phyloP scores from a whole-genome alignment of 2,888 invertebrate species.

The Oscheius myriophilus region DNA sequence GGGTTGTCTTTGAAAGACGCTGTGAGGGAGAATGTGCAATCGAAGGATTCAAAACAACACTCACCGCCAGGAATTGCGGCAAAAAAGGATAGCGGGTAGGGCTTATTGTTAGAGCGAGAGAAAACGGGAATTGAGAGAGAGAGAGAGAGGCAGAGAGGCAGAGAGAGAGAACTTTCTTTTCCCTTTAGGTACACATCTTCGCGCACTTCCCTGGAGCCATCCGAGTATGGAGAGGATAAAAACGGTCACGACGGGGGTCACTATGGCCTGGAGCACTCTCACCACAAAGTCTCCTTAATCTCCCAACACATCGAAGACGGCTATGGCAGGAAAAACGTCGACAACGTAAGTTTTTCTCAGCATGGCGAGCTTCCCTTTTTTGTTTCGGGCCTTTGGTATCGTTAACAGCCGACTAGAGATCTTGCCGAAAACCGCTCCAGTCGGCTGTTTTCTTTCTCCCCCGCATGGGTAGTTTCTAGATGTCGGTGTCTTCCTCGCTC shows the following conservation, averaged over 20 bases:
- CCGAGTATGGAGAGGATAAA: constrained; percentile 65
- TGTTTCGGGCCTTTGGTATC: background rate
- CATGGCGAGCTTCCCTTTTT: background rate
- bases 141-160: background rate
- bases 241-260: constrained; percentile 35
- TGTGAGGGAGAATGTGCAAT: constrained; percentile 66
- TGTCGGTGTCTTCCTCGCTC: constrained; percentile 60
- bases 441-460: background rate
- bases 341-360: constrained; percentile 46
- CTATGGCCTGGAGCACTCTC: constrained; percentile 44
- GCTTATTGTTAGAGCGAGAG: constrained; percentile 4
- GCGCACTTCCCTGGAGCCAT: constrained; percentile 69
- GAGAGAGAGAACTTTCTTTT: no score
- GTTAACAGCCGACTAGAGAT: background rate
- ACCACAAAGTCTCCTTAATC: constrained; percentile 65
- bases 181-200: constrained; percentile 71
- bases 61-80: constrained; percentile 64
- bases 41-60: constrained; percentile 51
- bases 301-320: constrained; percentile 69
- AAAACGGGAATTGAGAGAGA: constrained; percentile 9
- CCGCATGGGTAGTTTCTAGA: constrained; percentile 42
- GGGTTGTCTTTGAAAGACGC: constrained; percentile 69
- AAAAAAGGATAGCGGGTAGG: constrained; percentile 69
- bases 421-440: background rate
- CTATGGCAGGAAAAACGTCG: constrained; percentile 52